These are phyloP conservation scores for Osmerus mordax DNA, from an alignment of 2,113 vertebrate genomes.

Conservation along the genomic window DNA sequence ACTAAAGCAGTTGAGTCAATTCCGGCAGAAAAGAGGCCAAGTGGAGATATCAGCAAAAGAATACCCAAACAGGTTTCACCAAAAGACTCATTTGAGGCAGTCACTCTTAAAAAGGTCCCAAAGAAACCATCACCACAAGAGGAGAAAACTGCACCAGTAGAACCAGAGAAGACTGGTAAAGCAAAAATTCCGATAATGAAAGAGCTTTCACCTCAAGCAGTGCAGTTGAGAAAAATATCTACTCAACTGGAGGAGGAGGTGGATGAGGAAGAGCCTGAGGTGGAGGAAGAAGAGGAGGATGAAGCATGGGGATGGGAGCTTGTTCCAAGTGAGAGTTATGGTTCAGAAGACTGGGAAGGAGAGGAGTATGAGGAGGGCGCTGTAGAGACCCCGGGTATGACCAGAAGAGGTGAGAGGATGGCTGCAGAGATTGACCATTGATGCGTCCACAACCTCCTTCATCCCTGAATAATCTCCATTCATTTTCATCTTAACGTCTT, in stretches of 20 bases:
- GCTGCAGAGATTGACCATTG: conserved; percentile 56
- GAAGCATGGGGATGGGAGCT: conserved; percentile 74
- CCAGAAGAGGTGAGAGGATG: conserved; percentile 84
- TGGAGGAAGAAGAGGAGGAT: conserved; percentile 50
- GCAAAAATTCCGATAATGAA: conserved; percentile 58
- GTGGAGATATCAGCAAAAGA: conserved; percentile 37
- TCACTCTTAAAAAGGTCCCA: conserved; percentile 70
- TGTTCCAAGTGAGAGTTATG: conserved; percentile 63
- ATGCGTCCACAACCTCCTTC: conserved; percentile 51
- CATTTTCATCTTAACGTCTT: conserved; percentile 47
- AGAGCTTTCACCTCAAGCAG: conserved; percentile 69
- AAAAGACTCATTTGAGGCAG: conserved; percentile 57
- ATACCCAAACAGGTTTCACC: conserved; percentile 52
- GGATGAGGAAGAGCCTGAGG: conserved; percentile 63
- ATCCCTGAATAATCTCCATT: conserved; percentile 59
- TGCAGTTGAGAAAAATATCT: conserved; percentile 68
- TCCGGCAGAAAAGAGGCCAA: conserved; percentile 51
- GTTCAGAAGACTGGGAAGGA: conserved; percentile 71
- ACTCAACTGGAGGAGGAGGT: conserved; percentile 72
- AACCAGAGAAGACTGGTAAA: conserved; percentile 32
- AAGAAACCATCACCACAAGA: conserved; percentile 59
- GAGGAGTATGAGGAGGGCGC: conserved; percentile 67
- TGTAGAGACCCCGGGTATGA: conserved; percentile 76
- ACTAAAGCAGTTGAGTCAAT: conserved; percentile 49
- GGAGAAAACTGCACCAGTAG: conserved; percentile 40